These are phyloP conservation scores for Andrena camellia DNA, from an alignment of 2,888 invertebrate species.

Conservation along the genomic window DNA sequence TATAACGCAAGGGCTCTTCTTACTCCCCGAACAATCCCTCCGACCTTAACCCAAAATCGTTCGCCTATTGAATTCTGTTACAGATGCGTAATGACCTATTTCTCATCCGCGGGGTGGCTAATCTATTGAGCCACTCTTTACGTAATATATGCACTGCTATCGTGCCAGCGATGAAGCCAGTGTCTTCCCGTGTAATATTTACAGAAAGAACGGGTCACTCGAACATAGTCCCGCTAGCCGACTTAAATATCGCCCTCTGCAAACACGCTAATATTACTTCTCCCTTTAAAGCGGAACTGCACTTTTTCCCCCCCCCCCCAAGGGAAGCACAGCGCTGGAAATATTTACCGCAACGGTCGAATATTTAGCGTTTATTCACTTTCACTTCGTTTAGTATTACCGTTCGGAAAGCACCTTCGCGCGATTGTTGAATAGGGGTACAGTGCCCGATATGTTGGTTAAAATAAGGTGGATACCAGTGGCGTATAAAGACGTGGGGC, in stretches of 20 bases:
- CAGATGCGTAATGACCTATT: conserved; percentile 51
- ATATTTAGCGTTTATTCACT: too few relatives aligned
- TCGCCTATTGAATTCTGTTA: conserved; percentile 32
- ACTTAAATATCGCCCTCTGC: neutral
- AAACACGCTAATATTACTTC: neutral
- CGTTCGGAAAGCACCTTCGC: too few relatives aligned
- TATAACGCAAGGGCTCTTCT: conserved; percentile 8
- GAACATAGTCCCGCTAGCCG: neutral
- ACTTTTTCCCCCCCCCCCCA: too few relatives aligned
- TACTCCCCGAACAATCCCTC: conserved; percentile 24
- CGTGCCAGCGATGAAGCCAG: neutral
- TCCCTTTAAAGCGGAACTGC: neutral
- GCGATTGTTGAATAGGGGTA: too few relatives aligned
- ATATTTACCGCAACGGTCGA: too few relatives aligned
- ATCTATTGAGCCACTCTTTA: conserved; percentile 26
- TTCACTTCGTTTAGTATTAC: too few relatives aligned
- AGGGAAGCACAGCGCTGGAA: neutral
- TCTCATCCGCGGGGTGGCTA: conserved; percentile 17
- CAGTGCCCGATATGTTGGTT: too few relatives aligned
- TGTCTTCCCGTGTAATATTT: neutral
- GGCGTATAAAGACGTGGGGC: too few relatives aligned
- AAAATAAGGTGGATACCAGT: too few relatives aligned
- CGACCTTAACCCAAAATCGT: conserved; percentile 47
- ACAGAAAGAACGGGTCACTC: neutral
- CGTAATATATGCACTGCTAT: neutral